phyloP scores from a whole-genome alignment of 2,797 vertebrate species.

The Neostethus bicornis region DNA sequence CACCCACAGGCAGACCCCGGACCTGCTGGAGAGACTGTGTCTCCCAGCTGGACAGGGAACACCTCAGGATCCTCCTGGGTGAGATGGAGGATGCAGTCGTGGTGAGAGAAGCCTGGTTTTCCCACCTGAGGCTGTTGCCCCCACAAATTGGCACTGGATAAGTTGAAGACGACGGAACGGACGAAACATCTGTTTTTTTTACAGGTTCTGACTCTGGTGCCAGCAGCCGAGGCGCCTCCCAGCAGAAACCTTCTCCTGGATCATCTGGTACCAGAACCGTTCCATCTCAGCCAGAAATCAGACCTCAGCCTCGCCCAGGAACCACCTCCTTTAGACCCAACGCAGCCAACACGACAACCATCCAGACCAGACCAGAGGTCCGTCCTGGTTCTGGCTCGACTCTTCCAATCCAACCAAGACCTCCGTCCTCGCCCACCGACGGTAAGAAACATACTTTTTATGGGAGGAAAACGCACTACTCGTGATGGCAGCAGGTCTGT shows the following conservation, averaged over 20 bases:
- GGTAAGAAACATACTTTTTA: no score
- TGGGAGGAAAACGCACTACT: conserved; percentile 20
- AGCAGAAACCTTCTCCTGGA: conserved; percentile 21
- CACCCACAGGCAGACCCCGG: no score
- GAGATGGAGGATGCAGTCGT: no score
- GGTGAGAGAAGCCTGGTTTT: no score
- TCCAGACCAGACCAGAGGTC: conserved; percentile 24
- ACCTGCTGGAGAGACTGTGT: no score
- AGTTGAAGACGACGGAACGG: no score
- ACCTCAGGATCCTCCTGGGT: no score
- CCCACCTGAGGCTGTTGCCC: no score
- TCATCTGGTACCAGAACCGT: conserved; percentile 16
- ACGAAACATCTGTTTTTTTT: not conserved
- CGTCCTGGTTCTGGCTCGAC: not conserved
- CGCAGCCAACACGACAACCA: not conserved
- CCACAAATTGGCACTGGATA: no score
- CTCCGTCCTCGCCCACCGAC: conserved; percentile 8
- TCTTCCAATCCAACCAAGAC: conserved; percentile 12
- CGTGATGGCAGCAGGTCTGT: not conserved
- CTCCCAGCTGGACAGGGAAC: no score
- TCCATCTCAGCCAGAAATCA: conserved; percentile 1
- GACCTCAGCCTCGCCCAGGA: not conserved
- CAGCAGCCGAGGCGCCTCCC: conserved; percentile 20
- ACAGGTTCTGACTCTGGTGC: conserved; percentile 38
- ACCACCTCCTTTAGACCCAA: conserved; percentile 31